phyloP scores from a whole-genome alignment of 2,888 invertebrate species.

The Leucophora obtusa region DNA sequence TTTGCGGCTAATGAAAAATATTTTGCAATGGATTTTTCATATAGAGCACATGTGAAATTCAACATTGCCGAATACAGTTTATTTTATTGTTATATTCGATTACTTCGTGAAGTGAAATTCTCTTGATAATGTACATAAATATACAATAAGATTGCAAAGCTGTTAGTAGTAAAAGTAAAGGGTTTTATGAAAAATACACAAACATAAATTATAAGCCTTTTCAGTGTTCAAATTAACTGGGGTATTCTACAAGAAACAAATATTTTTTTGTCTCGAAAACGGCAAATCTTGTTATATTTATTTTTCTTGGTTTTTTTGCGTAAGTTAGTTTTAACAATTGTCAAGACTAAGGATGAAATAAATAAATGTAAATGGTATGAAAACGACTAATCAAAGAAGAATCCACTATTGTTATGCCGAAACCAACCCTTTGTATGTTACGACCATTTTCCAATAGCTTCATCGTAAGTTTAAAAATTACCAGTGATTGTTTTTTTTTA shows the following conservation, averaged over 20 bases:
- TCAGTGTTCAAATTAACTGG: constrained; percentile 13
- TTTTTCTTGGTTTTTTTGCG: background rate
- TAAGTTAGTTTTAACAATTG: background rate
- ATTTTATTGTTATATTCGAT: background rate
- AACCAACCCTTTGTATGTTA: too few species aligned
- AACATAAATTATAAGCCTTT: constrained; percentile 11
- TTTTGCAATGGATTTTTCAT: too few species aligned
- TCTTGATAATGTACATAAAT: background rate
- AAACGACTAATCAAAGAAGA: too few species aligned
- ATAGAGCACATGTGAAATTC: background rate
- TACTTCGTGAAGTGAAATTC: background rate
- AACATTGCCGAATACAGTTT: background rate
- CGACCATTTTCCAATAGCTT: too few species aligned
- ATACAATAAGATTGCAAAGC: background rate
- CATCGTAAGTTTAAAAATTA: too few species aligned
- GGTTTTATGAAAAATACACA: background rate
- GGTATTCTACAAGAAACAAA: background rate
- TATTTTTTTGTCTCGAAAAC: background rate
- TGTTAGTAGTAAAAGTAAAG: background rate
- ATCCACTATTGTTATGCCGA: too few species aligned
- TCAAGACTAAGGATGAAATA: background rate
- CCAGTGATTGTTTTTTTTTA: too few species aligned
- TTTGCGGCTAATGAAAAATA: too few species aligned
- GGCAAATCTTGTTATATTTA: background rate
- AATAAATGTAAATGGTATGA: background rate